Percentiles rank a stretch among this genome's conserved stretches.
These are phyloP conservation scores for Poeciliopsis paucimaculata DNA, from an alignment of 2,797 vertebrate species.

Conservation along the genomic window DNA sequence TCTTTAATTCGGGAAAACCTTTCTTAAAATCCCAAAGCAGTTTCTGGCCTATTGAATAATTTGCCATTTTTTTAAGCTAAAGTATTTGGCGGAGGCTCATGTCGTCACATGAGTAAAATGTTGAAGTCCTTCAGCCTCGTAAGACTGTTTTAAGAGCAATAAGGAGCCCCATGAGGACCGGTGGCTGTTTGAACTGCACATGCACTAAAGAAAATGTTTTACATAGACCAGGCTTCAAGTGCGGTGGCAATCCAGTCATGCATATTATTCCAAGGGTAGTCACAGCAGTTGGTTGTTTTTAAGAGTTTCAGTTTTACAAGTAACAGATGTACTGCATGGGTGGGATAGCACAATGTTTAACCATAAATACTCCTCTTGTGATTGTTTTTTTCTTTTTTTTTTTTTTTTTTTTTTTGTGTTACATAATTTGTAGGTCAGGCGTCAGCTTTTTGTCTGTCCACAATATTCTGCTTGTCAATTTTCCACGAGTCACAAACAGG, in stretches of 20 bases:
- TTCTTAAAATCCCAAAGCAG: not conserved
- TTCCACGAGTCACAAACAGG: not conserved
- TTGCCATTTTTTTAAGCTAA: not conserved
- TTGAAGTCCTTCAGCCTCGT: not conserved
- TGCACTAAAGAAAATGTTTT: not conserved
- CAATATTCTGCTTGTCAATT: not conserved
- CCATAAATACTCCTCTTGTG: not conserved
- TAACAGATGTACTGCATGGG: conserved; percentile 29
- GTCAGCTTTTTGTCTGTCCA: not conserved
- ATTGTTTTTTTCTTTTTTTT: not conserved
- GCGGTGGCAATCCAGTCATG: not conserved
- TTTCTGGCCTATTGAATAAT: not conserved
- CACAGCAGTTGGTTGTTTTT: conserved; percentile 15
- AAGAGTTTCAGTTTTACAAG: conserved; percentile 12
- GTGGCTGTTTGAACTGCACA: not conserved
- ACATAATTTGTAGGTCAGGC: not conserved
- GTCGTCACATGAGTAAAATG: conserved; percentile 1
- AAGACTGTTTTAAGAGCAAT: conserved; percentile 4
- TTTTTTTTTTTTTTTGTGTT: not conserved
- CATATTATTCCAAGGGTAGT: conserved; percentile 12
- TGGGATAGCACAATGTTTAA: not conserved
- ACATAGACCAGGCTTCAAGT: not conserved
- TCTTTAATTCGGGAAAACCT: not conserved
- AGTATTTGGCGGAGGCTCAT: conserved; percentile 6
- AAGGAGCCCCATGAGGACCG: not conserved